Conservation (phyloP, 2,113 vertebrate genomes). For the Neopipo cinnamomea region DNA sequence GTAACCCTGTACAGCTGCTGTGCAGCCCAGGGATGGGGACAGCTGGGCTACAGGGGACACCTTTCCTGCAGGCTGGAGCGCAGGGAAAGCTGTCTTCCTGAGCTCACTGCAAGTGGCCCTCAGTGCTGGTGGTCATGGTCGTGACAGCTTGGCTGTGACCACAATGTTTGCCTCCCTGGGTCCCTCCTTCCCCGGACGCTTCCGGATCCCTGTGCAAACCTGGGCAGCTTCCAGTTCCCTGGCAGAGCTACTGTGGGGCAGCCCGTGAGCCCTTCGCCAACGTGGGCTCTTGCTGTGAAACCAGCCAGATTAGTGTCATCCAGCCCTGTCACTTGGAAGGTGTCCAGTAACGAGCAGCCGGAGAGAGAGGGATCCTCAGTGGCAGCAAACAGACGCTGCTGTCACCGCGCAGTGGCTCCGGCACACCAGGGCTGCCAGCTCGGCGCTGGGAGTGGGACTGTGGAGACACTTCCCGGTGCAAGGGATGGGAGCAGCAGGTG, state of each 20-base stretch:
- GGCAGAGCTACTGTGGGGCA: not conserved
- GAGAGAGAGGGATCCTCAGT: not conserved
- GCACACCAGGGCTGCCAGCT: not conserved
- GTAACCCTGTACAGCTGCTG: not conserved
- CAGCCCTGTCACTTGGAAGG: not conserved
- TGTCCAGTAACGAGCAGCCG: not conserved
- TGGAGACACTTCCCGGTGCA: fast-evolving
- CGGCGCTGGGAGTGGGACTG: not conserved
- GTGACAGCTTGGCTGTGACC: not conserved
- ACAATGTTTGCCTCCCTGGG: fast-evolving
- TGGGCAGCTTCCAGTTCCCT: not conserved
- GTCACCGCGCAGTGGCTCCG: not conserved
- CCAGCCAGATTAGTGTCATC: not conserved
- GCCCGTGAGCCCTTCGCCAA: not conserved
- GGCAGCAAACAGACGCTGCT: slow-evolving; percentile 24
- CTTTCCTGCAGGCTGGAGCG: not conserved
- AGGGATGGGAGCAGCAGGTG: not conserved
- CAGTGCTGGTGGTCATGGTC: fast-evolving
- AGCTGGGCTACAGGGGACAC: fast-evolving
- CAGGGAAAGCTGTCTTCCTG: not conserved
- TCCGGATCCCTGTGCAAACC: not conserved
- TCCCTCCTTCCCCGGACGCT: not conserved
- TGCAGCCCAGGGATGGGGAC: not conserved
- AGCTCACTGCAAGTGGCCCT: not conserved
- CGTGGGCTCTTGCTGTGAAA: not conserved